phyloP scores from a whole-genome alignment of 2,113 vertebrate species.

The Dasypus novemcinctus region DNA sequence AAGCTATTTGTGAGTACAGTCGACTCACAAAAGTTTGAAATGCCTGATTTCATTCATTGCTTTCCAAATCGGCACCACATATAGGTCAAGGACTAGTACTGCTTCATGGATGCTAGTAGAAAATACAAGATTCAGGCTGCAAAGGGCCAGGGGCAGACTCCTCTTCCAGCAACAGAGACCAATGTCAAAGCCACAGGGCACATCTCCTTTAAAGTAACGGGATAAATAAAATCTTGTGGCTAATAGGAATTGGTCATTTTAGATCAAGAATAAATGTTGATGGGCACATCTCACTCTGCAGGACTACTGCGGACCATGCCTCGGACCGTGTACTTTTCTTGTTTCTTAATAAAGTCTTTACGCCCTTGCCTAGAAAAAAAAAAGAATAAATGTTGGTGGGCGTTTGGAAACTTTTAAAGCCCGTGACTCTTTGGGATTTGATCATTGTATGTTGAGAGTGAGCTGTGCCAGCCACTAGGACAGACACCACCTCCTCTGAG shows the following conservation, averaged over 20 bases:
- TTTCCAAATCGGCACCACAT: neutral
- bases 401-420: neutral
- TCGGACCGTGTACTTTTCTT: too few relatives aligned
- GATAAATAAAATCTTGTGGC: neutral
- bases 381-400: neutral
- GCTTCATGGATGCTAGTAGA: neutral
- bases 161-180: neutral
- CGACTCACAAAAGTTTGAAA: too few relatives aligned
- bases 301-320: too few relatives aligned
- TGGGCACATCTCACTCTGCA: too few relatives aligned
- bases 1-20: neutral
- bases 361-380: too few relatives aligned
- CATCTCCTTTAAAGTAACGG: neutral
- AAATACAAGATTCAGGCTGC: neutral
- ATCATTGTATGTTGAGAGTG: neutral
- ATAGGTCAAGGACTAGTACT: accelerated
- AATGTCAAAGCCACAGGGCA: neutral
- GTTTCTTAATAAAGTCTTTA: too few relatives aligned
- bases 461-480: neutral
- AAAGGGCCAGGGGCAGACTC: accelerated
- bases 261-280: neutral
- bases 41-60: neutral
- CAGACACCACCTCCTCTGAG: neutral
- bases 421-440: neutral
- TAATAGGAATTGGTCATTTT: neutral